Base-by-base conservation (phyloP, 2,888 invertebrate species). In the Pseudoips prasinana region DNA sequence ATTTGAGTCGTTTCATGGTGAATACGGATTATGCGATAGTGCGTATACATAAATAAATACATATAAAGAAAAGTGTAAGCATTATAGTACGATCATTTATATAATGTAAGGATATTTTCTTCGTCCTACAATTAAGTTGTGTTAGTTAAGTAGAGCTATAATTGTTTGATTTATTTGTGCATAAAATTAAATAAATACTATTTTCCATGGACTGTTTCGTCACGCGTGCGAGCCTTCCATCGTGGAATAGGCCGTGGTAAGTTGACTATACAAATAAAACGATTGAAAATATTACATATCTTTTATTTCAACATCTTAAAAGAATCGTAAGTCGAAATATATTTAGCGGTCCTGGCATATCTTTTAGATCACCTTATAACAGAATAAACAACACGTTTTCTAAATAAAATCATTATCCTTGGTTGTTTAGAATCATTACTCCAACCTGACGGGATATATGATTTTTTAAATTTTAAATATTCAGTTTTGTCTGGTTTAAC, bases 181-280 rank as follows among this genome's bases (percentile, higher is more conserved):
- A 72, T 70, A 68, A 58, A 65, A 81, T 75, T 78, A 78, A 79
- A 78, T 70, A 70, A 74, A 64, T 61, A 73, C 75, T 84, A 61
- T 87, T 85, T 86, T 86, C 83, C 83, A 87, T 88, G 87, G 84
- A 83, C 76, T 81, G 75, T 82, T 20, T 81, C 79, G 78, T 78
- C 73, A 68, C 69, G 75, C 73, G 80, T 70, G 66, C 82, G 83
- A 83, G 80, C 71, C 64, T 72, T 63, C 68, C 73, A 68, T 64
- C 72, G 72, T 85, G 83, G 85, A 83, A 81, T 79, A 78, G 79
- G 73, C 82, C 85, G 79, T 86, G 87, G 87, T 85, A 80, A 86
- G 85, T 86, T 70, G 60, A 20, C 61, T 71, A 74, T 73, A 57
- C 47, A 65, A 82, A 81, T 83, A 85, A 83, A 85, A 73, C 52